Conservation (phyloP, 1,140 invertebrate species). For the Yoshiicerus persimilis region DNA sequence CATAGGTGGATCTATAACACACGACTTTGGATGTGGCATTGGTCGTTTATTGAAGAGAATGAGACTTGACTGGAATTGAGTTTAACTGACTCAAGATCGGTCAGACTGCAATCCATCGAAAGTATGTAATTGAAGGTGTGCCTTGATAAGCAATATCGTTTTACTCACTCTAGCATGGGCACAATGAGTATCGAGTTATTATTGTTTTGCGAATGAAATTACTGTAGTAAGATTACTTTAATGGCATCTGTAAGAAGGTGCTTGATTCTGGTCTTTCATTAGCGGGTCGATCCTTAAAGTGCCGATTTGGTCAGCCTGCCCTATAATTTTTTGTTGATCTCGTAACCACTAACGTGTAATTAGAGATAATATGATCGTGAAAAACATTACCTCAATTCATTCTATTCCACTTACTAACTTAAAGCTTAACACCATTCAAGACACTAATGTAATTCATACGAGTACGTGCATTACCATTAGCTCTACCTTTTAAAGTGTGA, state of each 20-base stretch:
- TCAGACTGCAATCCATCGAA: background rate
- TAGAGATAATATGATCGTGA: conserved; percentile 48
- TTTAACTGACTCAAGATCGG: background rate
- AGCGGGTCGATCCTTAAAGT: conserved; percentile 45
- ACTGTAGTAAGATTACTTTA: conserved; percentile 37
- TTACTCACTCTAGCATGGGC: conserved; percentile 23
- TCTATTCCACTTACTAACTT: conserved; percentile 15
- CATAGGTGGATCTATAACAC: background rate
- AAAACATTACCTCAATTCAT: conserved; percentile 36
- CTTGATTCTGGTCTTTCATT: conserved; percentile 47
- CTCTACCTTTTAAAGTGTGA: background rate
- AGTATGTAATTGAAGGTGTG: conserved; percentile 37
- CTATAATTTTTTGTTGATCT: conserved; percentile 49
- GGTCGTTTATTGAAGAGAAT: background rate
- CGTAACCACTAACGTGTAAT: conserved; percentile 45
- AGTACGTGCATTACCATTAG: background rate
- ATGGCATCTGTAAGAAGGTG: conserved; percentile 38
- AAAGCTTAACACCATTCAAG: background rate
- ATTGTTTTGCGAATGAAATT: conserved; percentile 38
- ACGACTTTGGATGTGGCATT: background rate
- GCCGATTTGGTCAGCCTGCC: conserved; percentile 39
- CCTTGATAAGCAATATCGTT: conserved; percentile 36
- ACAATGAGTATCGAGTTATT: conserved; percentile 28
- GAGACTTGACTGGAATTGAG: background rate
- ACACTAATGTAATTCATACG: background rate